Evolutionary conservation across 2,797 vertebrate species (phyloP).

Genomic region (Scomberomorus guttatus): DNA sequence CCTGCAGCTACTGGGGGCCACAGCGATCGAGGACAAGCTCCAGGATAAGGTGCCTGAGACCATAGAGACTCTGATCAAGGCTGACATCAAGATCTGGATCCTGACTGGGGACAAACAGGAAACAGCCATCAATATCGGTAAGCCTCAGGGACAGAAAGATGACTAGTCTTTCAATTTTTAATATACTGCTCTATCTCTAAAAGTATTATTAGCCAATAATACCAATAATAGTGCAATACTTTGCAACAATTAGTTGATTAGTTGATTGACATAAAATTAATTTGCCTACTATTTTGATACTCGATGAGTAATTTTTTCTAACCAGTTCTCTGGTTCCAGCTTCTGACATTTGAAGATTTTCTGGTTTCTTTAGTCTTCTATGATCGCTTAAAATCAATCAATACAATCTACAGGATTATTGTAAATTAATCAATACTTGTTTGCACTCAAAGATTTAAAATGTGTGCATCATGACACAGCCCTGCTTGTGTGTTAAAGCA

Average conservation of each 20-base stretch:
- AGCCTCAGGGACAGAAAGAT: conserved; percentile 35
- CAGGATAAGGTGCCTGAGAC: conserved; percentile 99
- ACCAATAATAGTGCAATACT: neutral
- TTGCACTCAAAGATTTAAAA: neutral
- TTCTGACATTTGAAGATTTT: no score
- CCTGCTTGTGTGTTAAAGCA: conserved; percentile 21
- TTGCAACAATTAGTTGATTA: no score
- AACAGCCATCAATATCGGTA: conserved; percentile 99
- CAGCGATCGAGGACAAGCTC: conserved; percentile 97
- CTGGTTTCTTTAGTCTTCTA: no score
- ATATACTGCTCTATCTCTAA: neutral
- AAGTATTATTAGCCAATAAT: neutral
- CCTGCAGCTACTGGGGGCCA: conserved; percentile 96
- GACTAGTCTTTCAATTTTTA: neutral
- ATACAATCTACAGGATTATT: no score
- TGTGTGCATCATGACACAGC: conserved; percentile 24
- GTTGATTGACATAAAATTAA: no score
- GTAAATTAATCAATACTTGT: neutral
- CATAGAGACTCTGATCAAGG: conserved; percentile 98
- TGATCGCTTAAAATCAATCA: no score
- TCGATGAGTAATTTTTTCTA: no score
- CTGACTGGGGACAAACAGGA: conserved; percentile 99
- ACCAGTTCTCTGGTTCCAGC: no score
- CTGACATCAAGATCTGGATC: conserved; percentile 99
- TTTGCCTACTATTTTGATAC: no score